Evolutionary conservation across 2,113 vertebrate species (phyloP).

Genomic region (Empidonax traillii): DNA sequence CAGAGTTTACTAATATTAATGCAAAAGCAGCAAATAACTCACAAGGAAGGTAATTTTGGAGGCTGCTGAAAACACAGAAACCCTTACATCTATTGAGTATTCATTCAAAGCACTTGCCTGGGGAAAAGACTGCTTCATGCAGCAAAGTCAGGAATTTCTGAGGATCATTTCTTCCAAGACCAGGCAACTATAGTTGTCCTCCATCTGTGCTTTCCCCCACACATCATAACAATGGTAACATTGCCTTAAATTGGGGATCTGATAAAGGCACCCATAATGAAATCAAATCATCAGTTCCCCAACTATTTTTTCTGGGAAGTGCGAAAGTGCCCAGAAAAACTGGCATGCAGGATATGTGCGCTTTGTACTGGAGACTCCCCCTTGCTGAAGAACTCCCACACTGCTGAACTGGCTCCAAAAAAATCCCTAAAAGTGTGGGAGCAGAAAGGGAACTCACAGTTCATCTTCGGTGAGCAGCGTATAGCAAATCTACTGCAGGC

Average conservation of each 20-base stretch:
- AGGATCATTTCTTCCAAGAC: background rate
- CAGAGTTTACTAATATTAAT: background rate
- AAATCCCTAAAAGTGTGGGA: background rate
- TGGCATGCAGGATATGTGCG: background rate
- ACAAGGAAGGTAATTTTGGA: background rate
- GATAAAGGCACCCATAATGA: background rate
- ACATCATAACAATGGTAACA: background rate
- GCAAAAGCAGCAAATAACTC: background rate
- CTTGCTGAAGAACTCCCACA: background rate
- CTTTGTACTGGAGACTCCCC: background rate
- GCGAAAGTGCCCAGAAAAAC: background rate
- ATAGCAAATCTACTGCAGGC: background rate
- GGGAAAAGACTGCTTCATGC: background rate
- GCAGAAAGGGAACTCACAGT: background rate
- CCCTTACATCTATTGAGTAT: background rate
- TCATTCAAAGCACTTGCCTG: background rate
- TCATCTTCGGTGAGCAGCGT: background rate
- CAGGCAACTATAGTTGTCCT: background rate
- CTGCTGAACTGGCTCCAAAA: background rate
- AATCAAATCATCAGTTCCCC: background rate
- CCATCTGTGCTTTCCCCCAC: background rate
- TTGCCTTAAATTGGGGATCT: background rate
- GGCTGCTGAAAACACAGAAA: background rate
- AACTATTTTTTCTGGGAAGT: background rate
- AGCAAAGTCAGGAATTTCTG: background rate